phyloP scores from a whole-genome alignment of 2,888 invertebrate genomes.

The Augochlorella aurata region DNA sequence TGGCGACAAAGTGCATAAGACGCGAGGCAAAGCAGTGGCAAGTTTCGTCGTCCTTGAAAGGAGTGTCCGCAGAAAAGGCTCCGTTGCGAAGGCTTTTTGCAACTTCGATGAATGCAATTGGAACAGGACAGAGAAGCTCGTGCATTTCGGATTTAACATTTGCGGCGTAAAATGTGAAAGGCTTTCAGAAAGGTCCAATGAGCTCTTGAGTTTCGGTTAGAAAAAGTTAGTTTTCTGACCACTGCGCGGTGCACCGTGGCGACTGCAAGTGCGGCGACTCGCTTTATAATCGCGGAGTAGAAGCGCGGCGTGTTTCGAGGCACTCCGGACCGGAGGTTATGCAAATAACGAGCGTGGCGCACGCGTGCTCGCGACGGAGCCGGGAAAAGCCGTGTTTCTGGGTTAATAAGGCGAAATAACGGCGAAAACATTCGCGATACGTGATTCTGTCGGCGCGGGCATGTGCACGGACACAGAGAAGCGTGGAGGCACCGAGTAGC shows the following conservation, averaged over 20 bases:
- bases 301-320: neutral
- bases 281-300: neutral
- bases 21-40: constrained; percentile 13
- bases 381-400: constrained; percentile 1
- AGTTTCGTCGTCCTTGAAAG: constrained; percentile 23
- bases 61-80: neutral
- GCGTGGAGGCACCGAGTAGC: no score
- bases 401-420: constrained; percentile 23
- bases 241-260: neutral
- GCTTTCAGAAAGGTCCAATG: no score
- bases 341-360: constrained; percentile 1
- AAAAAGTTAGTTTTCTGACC: no score
- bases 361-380: neutral
- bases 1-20: constrained; percentile 38
- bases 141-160: no score
- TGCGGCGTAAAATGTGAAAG: no score
- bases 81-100: neutral
- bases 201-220: no score
- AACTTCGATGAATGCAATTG: constrained; percentile 14
- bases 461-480: neutral
- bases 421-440: neutral
- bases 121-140: neutral
- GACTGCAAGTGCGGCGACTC: neutral
- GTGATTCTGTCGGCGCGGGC: constrained; percentile 11
- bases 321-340: neutral